A percentile compares a stretch with the other conserved stretches of the same genome.
phyloP scores from a whole-genome alignment of 2,113 vertebrate genomes.

The Clarias macrocephalus region DNA sequence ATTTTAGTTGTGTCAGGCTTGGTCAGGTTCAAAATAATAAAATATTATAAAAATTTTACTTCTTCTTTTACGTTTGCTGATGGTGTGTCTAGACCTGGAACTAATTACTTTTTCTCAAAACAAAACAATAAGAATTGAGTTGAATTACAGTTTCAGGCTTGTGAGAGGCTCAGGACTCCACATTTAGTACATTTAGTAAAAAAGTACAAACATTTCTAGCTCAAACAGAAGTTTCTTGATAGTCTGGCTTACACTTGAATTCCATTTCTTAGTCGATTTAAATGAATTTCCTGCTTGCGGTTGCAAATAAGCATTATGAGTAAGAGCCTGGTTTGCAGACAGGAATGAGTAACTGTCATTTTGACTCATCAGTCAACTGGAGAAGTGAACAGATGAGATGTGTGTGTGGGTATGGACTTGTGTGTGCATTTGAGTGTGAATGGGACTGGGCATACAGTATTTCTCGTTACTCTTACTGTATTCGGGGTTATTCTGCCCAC shows the following conservation, averaged over 20 bases:
- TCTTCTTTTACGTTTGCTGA: too few relatives aligned
- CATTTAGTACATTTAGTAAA: not conserved
- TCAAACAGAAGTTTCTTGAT: not conserved
- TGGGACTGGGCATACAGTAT: not conserved
- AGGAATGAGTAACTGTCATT: constrained; percentile 25
- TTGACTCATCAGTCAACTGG: constrained; percentile 32
- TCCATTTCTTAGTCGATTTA: not conserved
- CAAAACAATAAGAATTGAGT: not conserved
- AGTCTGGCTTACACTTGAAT: too few relatives aligned
- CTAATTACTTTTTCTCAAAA: not conserved
- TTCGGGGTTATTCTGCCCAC: constrained; percentile 43
- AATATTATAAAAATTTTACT: too few relatives aligned
- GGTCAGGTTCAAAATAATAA: too few relatives aligned
- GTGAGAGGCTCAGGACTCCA: not conserved
- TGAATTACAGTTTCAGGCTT: not conserved
- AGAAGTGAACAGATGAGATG: constrained; percentile 17
- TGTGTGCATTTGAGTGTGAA: not conserved
- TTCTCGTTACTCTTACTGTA: not conserved
- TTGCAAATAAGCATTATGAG: constrained; percentile 19
- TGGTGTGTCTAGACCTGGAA: too few relatives aligned
- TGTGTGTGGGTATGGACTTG: not conserved
- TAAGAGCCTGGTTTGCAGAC: constrained; percentile 27
- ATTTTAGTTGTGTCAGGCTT: not conserved
- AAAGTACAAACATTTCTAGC: not conserved
- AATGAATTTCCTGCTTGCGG: not conserved